Percentiles rank a stretch among this genome's conserved stretches.
phyloP scores from a whole-genome alignment of 1,140 invertebrate genomes.

The Sarcophaga bullata region DNA sequence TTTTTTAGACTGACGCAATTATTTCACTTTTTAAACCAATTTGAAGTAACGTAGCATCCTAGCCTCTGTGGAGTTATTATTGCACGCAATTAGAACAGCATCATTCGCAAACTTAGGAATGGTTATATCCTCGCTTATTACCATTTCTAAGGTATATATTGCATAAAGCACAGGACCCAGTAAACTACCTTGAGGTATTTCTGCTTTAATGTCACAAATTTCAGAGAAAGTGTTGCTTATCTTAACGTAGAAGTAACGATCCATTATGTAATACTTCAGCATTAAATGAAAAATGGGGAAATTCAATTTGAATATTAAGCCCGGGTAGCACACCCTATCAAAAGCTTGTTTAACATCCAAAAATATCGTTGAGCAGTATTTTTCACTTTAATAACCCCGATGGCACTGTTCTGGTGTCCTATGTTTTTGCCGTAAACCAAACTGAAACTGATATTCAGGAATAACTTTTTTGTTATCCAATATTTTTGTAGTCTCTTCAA shows the following conservation, averaged over 20 bases:
- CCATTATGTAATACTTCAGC: too few species aligned
- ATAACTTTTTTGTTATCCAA: constrained; percentile 38
- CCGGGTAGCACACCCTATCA: constrained; percentile 43
- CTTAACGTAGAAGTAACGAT: constrained; percentile 30
- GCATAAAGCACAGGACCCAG: constrained; percentile 24
- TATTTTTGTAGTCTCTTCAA: constrained; percentile 50
- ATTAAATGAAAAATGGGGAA: constrained; percentile 8
- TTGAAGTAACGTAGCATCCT: too few species aligned
- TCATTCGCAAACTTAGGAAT: constrained; percentile 34
- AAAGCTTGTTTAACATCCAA: constrained; percentile 12
- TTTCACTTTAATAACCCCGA: background rate
- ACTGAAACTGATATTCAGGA: constrained; percentile 48
- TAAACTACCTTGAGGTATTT: constrained; percentile 42
- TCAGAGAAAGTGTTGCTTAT: background rate
- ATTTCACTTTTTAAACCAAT: constrained; percentile 44
- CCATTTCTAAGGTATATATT: constrained; percentile 1
- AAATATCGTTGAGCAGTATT: constrained; percentile 43
- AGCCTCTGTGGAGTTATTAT: background rate
- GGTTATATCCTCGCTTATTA: background rate
- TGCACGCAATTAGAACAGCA: constrained; percentile 9
- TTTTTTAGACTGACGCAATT: constrained; percentile 40
- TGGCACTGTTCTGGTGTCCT: background rate
- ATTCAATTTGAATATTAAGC: constrained; percentile 2
- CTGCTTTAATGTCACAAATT: constrained; percentile 8
- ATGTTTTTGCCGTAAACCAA: constrained; percentile 35